These are phyloP conservation scores for Drosophila busckii DNA, from an alignment of 1,140 invertebrate genomes.

Conservation along the genomic window DNA sequence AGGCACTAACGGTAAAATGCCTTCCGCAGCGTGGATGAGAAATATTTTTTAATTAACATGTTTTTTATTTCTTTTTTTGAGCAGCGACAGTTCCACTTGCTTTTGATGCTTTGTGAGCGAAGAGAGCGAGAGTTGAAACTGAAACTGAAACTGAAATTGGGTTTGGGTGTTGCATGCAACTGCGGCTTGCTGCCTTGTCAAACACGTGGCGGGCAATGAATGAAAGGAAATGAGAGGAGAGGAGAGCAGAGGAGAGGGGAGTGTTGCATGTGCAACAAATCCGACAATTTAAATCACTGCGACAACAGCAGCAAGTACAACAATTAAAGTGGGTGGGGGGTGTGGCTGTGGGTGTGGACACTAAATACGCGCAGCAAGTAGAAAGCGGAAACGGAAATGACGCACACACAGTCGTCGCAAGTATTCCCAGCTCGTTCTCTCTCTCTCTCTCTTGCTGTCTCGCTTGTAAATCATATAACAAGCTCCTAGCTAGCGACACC, in stretches of 20 bases:
- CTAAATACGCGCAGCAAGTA: conserved; percentile 73
- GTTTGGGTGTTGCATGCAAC: conserved; percentile 67
- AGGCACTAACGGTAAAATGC: too few relatives aligned
- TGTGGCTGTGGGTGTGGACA: conserved; percentile 3
- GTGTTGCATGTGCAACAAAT: conserved; percentile 5
- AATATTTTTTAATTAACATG: conserved; percentile 35
- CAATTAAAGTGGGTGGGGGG: conserved; percentile 48
- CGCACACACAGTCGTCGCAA: too few relatives aligned
- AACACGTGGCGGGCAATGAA: conserved; percentile 50
- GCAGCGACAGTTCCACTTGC: too few relatives aligned
- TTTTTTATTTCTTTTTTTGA: conserved; percentile 3
- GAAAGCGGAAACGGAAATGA: conserved; percentile 73
- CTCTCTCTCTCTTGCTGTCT: too few relatives aligned
- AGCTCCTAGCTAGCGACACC: conserved; percentile 31
- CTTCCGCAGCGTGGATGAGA: conserved; percentile 14
- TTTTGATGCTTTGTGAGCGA: conserved; percentile 19
- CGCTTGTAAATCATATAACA: conserved; percentile 65
- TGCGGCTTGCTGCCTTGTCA: conserved; percentile 55
- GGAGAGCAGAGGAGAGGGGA: neutral
- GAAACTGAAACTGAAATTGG: conserved; percentile 75
- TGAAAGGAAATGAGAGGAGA: neutral
- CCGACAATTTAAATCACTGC: conserved; percentile 63
- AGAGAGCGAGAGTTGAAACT: too few relatives aligned
- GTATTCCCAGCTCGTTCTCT: too few relatives aligned
- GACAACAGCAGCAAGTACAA: conserved; percentile 73